Percentiles rank a stretch among this genome's conserved stretches.
phyloP scores from a whole-genome alignment of 2,888 invertebrate species.

The Noctuana brunneofusca region DNA sequence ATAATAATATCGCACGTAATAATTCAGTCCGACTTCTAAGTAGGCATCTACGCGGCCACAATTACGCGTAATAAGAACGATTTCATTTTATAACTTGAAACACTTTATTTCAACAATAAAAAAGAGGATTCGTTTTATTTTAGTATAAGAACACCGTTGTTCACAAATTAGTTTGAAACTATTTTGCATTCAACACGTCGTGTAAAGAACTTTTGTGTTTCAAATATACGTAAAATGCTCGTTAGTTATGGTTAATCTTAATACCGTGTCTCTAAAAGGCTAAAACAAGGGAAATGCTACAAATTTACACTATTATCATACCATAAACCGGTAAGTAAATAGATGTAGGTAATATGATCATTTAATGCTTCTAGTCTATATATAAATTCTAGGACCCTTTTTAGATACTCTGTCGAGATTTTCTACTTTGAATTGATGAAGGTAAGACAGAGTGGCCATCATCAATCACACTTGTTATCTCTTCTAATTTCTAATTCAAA shows the following conservation, averaged over 20 bases:
- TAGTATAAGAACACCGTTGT: background rate
- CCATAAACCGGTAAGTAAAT: background rate
- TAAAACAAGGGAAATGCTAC: background rate
- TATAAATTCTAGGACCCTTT: too few relatives aligned
- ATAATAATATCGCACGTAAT: background rate
- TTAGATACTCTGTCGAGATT: too few relatives aligned
- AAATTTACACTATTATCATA: background rate
- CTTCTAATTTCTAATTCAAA: too few relatives aligned
- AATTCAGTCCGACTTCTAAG: background rate
- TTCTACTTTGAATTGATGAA: too few relatives aligned
- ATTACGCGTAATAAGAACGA: background rate
- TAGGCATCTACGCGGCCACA: background rate
- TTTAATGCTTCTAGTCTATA: too few relatives aligned
- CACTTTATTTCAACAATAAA: background rate
- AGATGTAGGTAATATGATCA: too few relatives aligned
- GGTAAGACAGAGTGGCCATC: too few relatives aligned
- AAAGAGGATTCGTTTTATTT: background rate
- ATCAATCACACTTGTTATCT: too few relatives aligned
- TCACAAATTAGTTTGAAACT: background rate
- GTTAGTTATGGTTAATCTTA: background rate
- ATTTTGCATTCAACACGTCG: background rate
- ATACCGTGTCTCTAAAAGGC: conserved; percentile 1
- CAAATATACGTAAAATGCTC: background rate
- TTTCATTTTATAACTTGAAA: background rate
- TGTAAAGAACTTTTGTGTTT: background rate